Base-by-base conservation (phyloP, 2,888 invertebrate genomes). In the Salticus scenicus region DNA sequence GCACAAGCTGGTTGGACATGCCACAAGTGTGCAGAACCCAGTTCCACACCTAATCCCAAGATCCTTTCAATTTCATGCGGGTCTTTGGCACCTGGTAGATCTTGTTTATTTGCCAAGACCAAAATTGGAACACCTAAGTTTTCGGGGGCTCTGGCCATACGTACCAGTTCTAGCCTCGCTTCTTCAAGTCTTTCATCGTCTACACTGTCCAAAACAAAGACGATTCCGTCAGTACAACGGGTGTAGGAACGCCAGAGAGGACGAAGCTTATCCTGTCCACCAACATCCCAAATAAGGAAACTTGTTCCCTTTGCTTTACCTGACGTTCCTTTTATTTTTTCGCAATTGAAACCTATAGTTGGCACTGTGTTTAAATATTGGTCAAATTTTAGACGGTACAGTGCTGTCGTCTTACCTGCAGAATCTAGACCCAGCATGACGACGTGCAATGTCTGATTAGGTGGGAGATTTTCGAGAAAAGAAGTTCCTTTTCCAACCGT, bases 291-390 rank as follows among this genome's bases (percentile, higher is more conserved):
- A 31, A 98, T 97, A 75, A 97, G 94, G 92, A 98, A 98, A 91
- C 96, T 96, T 88, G 95, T 94, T 87, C 97, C 97, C 93, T 97
- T 97, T 75, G 97, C 96, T 91, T 95, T 96, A n/a, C 98, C 98
- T 87, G 95, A 94, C 89, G 95, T 95, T 76, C 97, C 97, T 89
- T 91, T 95, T 89, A 97, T 95, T 92, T 97, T 97, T 93, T 99
- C 98, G 92, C 98, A 98, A 92, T 98, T 99, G 92, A 98, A 99
- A 87, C 98, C 98, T 90, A 98, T 97, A 47, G 98, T 98, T 75
- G 98, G 98, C 90, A 97, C 97, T 81, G 98, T 97, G 92, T 98
- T 97, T 89, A 98, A 94, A 92, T 98, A 98, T 93, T 98, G 98
- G 93, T 98, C 97, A 92, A 98, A 97, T 92, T 98, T 99, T 89